Base-by-base conservation (phyloP, 2,888 invertebrate species). In the Tetheella fluctuosa region DNA sequence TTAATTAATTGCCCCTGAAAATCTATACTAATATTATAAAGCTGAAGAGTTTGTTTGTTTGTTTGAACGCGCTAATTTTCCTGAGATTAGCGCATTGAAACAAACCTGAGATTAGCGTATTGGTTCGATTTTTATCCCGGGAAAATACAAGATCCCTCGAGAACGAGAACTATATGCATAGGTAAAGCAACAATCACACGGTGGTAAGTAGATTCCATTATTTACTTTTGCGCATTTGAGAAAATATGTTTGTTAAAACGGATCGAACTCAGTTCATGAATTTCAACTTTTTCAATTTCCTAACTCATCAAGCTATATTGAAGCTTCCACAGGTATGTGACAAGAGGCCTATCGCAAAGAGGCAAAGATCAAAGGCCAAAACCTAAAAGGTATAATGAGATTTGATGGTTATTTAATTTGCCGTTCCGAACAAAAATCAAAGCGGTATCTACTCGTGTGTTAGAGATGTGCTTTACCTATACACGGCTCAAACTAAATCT, bases 381-480 rank as follows among this genome's bases (percentile, higher is more conserved):
- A 56, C 56, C 59, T 42, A 52, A 59, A 59, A 60, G 52, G 58
- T 60, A 56, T 64, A 64, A 70, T 60, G 52, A 60, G 61, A 68
- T 70, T 70, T 61, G 5, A 23, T 17, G 42, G 58, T 60, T 60
- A 70, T 66, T 64, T 60, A 64, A 70, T 63, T 60, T 63, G 17
- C 54, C 28, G 48, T 20, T 48, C 48, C 10, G 60, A 62, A 65
- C 60, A 65, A 64, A 54, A 34, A 34, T 55, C 34, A 55, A 55
- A 55, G 55, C 34, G 20, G 55, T 13, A 17, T 15, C 23, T 30
- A 23, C 6, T 34, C 34, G 13, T 37, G 17, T 55, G 55, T 23
- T 23, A 34, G 34, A 13, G 34, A 13, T 34, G 34, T 34, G 34
- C 20, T 34, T 17, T 54, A 54, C 10, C 15, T 28, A 30, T n/a